A percentile compares a stretch with the other conserved stretches of the same genome.
Evolutionary conservation across 2,888 invertebrate genomes (phyloP).

Genomic region (Cheilosia vernalis): DNA sequence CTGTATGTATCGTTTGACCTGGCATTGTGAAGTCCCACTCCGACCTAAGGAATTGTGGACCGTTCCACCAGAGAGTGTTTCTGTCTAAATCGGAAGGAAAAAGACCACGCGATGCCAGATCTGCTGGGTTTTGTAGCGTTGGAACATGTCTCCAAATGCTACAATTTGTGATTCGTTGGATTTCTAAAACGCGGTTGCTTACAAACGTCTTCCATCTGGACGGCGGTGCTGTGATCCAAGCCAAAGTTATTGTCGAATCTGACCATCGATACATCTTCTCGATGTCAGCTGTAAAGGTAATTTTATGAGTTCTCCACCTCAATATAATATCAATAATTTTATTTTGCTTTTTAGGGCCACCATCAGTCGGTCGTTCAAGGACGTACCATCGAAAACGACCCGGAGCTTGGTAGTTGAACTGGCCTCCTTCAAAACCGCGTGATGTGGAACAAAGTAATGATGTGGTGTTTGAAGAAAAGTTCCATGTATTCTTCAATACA

Average conservation of each 20-base stretch:
- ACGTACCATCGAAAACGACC: too few relatives aligned
- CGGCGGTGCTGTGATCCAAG: conserved; percentile 52
- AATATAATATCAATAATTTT: too few relatives aligned
- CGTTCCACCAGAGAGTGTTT: background rate
- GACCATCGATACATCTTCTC: too few relatives aligned
- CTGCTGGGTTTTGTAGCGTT: conserved; percentile 55
- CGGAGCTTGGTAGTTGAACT: too few relatives aligned
- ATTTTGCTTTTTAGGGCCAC: too few relatives aligned
- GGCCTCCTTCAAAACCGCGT: too few relatives aligned
- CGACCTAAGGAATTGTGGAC: background rate
- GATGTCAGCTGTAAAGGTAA: too few relatives aligned
- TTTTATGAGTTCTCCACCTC: too few relatives aligned
- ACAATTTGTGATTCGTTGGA: conserved; percentile 32
- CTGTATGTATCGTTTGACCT: background rate
- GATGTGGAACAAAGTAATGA: too few relatives aligned
- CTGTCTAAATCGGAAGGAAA: background rate
- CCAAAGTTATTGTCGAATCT: conserved; percentile 65
- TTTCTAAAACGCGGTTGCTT: conserved; percentile 55
- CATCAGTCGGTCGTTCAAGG: too few relatives aligned
- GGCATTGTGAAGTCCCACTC: background rate
- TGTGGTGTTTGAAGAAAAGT: too few relatives aligned
- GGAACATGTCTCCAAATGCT: conserved; percentile 55
- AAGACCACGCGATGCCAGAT: conserved; percentile 53
- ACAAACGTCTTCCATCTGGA: conserved; percentile 54
- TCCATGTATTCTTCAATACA: too few relatives aligned